Evolutionary conservation across 2,797 vertebrate species (phyloP).

Genomic region (Gymnocypris eckloni): DNA sequence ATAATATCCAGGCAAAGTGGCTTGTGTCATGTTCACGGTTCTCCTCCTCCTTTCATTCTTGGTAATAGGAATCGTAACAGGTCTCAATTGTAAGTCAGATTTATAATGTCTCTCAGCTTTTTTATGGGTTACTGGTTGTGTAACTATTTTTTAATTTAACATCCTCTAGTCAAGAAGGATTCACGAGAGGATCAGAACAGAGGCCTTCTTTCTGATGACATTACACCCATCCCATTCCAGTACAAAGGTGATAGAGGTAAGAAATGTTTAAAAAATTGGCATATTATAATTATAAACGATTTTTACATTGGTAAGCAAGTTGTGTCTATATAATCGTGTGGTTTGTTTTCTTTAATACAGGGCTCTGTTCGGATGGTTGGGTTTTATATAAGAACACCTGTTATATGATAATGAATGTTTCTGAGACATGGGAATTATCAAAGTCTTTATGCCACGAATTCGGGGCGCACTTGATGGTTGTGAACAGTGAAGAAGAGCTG

Average conservation of each 20-base stretch:
- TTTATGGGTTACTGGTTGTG: not conserved
- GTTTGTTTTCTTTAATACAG: slow-evolving; percentile 20
- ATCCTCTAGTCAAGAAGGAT: slow-evolving; percentile 19
- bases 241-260: not conserved
- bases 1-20: slow-evolving; percentile 28
- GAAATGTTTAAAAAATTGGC: not conserved
- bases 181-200: slow-evolving; percentile 19
- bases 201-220: slow-evolving; percentile 23
- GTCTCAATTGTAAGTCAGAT: slow-evolving; percentile 34
- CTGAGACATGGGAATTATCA: slow-evolving; percentile 17
- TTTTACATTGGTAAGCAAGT: not conserved
- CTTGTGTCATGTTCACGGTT: slow-evolving; percentile 43
- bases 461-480: slow-evolving; percentile 28
- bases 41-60: slow-evolving; percentile 42
- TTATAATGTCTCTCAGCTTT: slow-evolving; percentile 1
- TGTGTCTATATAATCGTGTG: not conserved
- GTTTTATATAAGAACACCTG: slow-evolving; percentile 17
- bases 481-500: slow-evolving; percentile 30
- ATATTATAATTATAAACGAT: not conserved
- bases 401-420: slow-evolving; percentile 14
- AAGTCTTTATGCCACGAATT: not conserved
- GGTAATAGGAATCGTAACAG: slow-evolving; percentile 47
- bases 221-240: slow-evolving; percentile 22
- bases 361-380: slow-evolving; percentile 22
- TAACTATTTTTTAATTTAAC: not conserved